A percentile compares a stretch with the other conserved stretches of the same genome.
phyloP scores from a whole-genome alignment of 1,140 invertebrate species.

The Frieseomelitta varia region DNA sequence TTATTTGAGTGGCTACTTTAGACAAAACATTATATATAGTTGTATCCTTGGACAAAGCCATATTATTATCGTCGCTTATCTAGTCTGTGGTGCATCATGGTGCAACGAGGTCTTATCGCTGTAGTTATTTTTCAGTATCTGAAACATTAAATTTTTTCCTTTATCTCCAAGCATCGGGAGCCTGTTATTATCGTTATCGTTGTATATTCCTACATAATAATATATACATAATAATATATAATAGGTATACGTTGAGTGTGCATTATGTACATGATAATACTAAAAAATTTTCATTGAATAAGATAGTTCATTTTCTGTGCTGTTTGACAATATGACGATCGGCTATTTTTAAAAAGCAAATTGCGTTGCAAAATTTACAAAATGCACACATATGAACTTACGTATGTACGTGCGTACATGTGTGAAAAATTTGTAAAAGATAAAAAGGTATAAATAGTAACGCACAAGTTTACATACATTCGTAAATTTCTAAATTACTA shows the following conservation, averaged over 20 bases:
- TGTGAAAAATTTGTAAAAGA: too few species aligned
- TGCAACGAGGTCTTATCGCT: neutral
- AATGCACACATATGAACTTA: too few species aligned
- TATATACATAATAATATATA: too few species aligned
- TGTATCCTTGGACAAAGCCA: neutral
- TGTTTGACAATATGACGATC: neutral
- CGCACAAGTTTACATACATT: too few species aligned
- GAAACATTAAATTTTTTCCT: neutral
- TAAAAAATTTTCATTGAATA: neutral
- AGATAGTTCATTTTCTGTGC: neutral
- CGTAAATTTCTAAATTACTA: too few species aligned
- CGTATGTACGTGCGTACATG: too few species aligned
- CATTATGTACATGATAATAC: too few species aligned
- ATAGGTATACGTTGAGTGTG: too few species aligned
- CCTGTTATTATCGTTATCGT: neutral
- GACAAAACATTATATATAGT: neutral
- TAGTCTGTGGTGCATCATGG: neutral
- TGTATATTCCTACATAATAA: neutral
- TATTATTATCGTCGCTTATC: neutral
- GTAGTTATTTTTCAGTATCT: neutral
- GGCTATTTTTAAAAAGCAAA: too few species aligned
- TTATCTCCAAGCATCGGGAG: neutral
- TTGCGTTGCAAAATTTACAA: too few species aligned
- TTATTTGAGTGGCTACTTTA: neutral
- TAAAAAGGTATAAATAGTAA: too few species aligned